Evolutionary conservation across 2,113 vertebrate species (phyloP), one percentile per base, ranked within the genome.

Genomic region (Cervus canadensis): DNA sequence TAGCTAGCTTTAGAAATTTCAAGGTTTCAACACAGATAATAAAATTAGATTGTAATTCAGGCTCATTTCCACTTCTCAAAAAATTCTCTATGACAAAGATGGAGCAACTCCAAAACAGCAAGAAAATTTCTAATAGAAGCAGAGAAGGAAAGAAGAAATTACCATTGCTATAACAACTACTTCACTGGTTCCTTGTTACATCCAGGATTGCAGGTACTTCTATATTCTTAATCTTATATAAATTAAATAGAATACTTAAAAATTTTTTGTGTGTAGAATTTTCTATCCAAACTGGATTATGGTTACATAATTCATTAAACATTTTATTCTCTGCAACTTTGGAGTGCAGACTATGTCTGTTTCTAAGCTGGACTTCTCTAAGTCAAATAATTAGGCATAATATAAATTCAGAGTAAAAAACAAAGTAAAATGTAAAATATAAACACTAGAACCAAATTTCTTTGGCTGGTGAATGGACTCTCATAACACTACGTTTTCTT

Each of bases 341-440:
- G 40, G 50, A 78, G 45, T 89, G 4, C 85, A 85, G 89, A 87
- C 15, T 94, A 13, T 43, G 28, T 84, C 81, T 91, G n/a, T 19
- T 54, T 96, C 28, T 56, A 93, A 54, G 40, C 0, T 74, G 59
- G n/a, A 94, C 81, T 95, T 79, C 36, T 82, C 23, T 78, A 89
- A 89, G 43, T 71, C 56, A 95, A 94, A 84, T 62, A 94, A 93
- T 85, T 33, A 74, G 19, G 45, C 33, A 93, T 10, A 93, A 25
- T 93, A 83, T 30, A 82, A 94, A 88, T 40, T 96, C 45, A 57
- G 62, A 96, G 54, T 82, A 71, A 78, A 91, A 96, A 97, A 33
- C 83, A 14, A 96, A 93, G 23, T 67, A 67, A 91, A 91, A 76
- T 79, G 8, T 93, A 56, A 19, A 86, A 81, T 25, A 89, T 23